Percentiles rank a stretch among this genome's conserved stretches.
phyloP scores from a whole-genome alignment of 2,888 invertebrate genomes.

The Plagodis pulveraria region DNA sequence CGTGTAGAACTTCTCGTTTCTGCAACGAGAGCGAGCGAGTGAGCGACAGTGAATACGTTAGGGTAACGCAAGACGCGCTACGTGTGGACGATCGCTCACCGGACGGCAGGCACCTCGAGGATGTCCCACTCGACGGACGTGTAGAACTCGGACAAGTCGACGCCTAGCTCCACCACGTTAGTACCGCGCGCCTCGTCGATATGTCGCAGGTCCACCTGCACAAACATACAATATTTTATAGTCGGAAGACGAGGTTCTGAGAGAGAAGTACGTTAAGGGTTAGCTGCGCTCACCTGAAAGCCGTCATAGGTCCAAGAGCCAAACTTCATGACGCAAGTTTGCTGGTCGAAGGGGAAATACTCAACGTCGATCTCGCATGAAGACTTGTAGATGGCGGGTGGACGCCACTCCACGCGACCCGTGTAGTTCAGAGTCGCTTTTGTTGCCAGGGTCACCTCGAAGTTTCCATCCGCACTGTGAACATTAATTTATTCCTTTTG shows the following conservation, averaged over 20 bases:
- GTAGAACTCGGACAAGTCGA: conserved; percentile 98
- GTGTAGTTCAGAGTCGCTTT: conserved; percentile 95
- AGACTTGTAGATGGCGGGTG: conserved; percentile 98
- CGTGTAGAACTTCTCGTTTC: conserved; percentile 97
- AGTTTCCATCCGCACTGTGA: conserved; percentile 94
- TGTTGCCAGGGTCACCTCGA: conserved; percentile 95
- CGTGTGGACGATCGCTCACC: conserved; percentile 73
- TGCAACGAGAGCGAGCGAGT: conserved; percentile 63
- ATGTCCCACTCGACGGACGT: conserved; percentile 99
- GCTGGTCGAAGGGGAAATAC: conserved; percentile 97
- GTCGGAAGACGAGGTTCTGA: no score
- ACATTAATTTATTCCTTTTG: not conserved
- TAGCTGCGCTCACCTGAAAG: conserved; percentile 89
- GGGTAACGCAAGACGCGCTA: not conserved
- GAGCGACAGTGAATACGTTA: not conserved
- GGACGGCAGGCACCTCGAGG: conserved; percentile 96
- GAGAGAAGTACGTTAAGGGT: no score
- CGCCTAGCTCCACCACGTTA: conserved; percentile 96
- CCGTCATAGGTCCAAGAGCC: conserved; percentile 98
- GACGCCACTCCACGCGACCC: conserved; percentile 97
- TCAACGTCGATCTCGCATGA: conserved; percentile 96
- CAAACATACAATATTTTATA: not conserved
- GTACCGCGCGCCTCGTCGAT: conserved; percentile 96
- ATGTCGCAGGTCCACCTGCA: conserved; percentile 95
- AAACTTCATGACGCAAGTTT: conserved; percentile 96